Base-by-base conservation (phyloP, 2,113 vertebrate genomes). In the Nyctibius bracteatus region DNA sequence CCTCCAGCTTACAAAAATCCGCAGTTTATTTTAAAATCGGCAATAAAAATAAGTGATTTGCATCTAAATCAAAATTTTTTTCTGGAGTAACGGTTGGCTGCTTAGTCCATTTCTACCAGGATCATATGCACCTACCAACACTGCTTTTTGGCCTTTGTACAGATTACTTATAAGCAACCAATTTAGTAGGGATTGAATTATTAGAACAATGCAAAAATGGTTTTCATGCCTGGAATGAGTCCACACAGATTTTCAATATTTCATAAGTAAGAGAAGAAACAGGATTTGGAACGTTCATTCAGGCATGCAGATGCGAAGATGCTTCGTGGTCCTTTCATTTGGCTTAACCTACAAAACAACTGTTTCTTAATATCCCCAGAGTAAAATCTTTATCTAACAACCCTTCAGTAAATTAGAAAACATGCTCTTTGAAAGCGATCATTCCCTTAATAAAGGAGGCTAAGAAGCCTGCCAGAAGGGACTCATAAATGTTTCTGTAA, bases 141-240 rank as follows among this genome's bases (percentile, higher is more conserved):
- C 14, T 18, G 4, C 0, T 39, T 62, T 70, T 49, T 2, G 0
- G 10, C 49, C 4, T 71, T 30, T 63, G 27, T 65, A 55, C 2
- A 16, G 67, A 59, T 73, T 57, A 57, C 25, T 57, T 77, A 54
- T 21, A 75, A 54, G 9, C 9, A 91, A 61, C 4, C 0, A 55
- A 14, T 65, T 80, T 51, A 77, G 33, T 30, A 51, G 6, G 2
- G 16, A 77, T 8, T 73, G 15, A 93, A 73, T 66, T 59, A 74
- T 74, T 63, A 71, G 12, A 92, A 71, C 1, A 62, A 25, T 7
- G 46, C 1, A 71, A 37, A 86, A 57, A 46, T 2, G 0, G 3
- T 44, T 87, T 79, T 81, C 39, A 63, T 81, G 68, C 46, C 33
- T 88, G n/a, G 16, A 77, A 25, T 73, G 46, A 90, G 46, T 18